These are phyloP conservation scores for Mustela lutreola DNA, from an alignment of 2,113 vertebrate species.

Conservation along the genomic window DNA sequence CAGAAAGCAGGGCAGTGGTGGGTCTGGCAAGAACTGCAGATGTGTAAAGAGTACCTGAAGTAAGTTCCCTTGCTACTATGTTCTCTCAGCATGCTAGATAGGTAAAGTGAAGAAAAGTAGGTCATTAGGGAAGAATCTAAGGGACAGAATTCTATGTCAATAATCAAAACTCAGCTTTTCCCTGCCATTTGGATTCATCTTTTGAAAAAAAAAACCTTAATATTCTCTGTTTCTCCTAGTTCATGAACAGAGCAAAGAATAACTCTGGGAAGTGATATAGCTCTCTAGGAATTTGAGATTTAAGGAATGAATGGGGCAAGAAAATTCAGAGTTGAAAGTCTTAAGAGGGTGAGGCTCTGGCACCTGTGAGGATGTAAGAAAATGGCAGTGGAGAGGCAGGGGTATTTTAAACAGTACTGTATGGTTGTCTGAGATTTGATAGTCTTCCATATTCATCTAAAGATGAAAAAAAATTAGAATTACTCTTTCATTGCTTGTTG, in stretches of 20 bases:
- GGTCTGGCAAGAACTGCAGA: background rate
- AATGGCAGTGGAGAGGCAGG: background rate
- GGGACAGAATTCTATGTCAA: background rate
- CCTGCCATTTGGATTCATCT: background rate
- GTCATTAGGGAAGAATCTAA: background rate
- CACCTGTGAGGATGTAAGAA: background rate
- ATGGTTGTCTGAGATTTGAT: background rate
- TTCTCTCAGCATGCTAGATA: background rate
- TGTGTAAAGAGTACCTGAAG: background rate
- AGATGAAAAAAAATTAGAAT: background rate
- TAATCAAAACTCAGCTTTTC: background rate
- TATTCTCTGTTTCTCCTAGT: background rate
- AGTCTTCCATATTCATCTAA: background rate
- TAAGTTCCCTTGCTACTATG: background rate
- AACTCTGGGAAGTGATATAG: background rate
- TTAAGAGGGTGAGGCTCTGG: background rate
- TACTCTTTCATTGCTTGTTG: background rate
- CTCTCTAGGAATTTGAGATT: background rate
- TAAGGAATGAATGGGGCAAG: background rate
- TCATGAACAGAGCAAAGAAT: background rate
- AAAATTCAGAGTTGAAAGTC: background rate
- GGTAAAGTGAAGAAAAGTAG: background rate
- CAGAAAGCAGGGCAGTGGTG: background rate
- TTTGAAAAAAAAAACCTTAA: background rate
- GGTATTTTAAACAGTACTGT: background rate